These are phyloP conservation scores for Chrysolina haemoptera DNA, from an alignment of 2,888 invertebrate species.

Conservation along the genomic window DNA sequence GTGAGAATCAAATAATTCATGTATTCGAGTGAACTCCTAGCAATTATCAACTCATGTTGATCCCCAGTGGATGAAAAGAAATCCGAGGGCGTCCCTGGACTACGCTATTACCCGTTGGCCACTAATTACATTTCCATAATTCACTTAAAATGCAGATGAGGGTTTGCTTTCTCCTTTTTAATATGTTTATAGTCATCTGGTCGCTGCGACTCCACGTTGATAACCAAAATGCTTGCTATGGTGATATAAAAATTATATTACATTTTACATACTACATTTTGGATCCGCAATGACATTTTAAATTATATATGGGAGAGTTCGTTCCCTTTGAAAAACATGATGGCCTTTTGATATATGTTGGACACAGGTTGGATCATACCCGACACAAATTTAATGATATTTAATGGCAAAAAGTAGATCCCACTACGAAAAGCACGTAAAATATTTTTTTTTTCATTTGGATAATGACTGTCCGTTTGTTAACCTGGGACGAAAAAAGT, in stretches of 20 bases:
- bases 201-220: slow-evolving; percentile 1
- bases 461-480: too few relatives aligned
- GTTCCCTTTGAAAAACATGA: slow-evolving; percentile 22
- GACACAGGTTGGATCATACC: neutral
- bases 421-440: too few relatives aligned
- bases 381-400: slow-evolving; percentile 3
- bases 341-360: slow-evolving; percentile 8
- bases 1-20: neutral
- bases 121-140: slow-evolving; percentile 71
- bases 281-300: neutral
- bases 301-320: slow-evolving; percentile 12
- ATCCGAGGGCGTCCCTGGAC: neutral
- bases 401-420: neutral
- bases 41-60: slow-evolving; percentile 3
- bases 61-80: slow-evolving; percentile 5
- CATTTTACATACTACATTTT: slow-evolving; percentile 22
- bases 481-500: too few relatives aligned
- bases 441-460: too few relatives aligned
- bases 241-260: slow-evolving; percentile 24
- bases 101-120: slow-evolving; percentile 43
- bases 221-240: slow-evolving; percentile 24
- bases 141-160: slow-evolving; percentile 71
- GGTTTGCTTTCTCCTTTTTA: slow-evolving; percentile 66
- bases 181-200: slow-evolving; percentile 54
- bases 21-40: neutral